Evolutionary conservation across 2,797 vertebrate genomes (phyloP), one percentile per base, ranked within the genome.

Genomic region (Danio choprae): DNA sequence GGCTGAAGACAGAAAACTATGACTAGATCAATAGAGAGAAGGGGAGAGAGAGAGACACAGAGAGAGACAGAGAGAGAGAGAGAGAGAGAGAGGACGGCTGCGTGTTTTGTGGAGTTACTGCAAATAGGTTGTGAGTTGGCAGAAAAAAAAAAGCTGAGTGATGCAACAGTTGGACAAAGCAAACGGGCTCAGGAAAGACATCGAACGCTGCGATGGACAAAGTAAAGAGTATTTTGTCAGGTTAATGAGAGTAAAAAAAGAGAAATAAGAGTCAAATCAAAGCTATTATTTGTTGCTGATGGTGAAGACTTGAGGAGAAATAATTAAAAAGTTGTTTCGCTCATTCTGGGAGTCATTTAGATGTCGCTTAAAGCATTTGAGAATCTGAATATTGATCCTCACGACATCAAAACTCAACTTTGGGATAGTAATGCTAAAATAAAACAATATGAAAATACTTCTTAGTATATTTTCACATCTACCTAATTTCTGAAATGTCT

Each of bases 1-100:
- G 90, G 86, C 87, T 84, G 89, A 92, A 94, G 94, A 93, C 92
- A 90, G 92, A 94, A 94, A 94, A 94, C 92, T 93, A 92, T 90
- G 92, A 92, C 89, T 87, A 88, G 92, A 95, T 94, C 93, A 94
- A 94, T 94, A 94, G 84, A 86, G 87, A 90, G 85, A 86, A 88
- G 88, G 87, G 72, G 68, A 71, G 73, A 50, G 83, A 68, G 82
- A 67, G 85, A 65, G 83, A 81, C 84, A 72, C 82, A 77, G 63
- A 75, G 84, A 43, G 79, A 84, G 83, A 77, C 79, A 81, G 79
- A 68, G 76, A 82, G 75, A 59, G 70, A 41, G 55, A 84, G 81
- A 84, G 77, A 86, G 81, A 84, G 83, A 72, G 79, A 12, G 36
- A 40, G 68, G 74, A 74, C 12, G 78, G 46, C 72, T 50, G 50